Evolutionary conservation across 2,888 invertebrate genomes (phyloP).

Genomic region (Rhabditoides inermis): DNA sequence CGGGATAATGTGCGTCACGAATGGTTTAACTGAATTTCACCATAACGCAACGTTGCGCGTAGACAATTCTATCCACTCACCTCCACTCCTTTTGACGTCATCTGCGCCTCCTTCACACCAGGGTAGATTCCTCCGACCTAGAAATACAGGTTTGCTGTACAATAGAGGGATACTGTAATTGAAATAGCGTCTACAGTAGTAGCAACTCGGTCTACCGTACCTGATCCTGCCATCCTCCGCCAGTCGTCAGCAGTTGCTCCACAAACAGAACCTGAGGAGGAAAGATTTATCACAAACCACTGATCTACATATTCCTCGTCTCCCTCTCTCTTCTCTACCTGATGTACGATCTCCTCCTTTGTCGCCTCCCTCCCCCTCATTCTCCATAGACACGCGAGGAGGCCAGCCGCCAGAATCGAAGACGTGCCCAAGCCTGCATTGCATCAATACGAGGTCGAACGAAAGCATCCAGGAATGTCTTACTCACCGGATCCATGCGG

Average conservation of each 20-base stretch:
- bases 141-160: not conserved
- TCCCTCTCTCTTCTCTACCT: slow-evolving; percentile 39
- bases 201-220: not conserved
- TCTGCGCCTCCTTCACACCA: slow-evolving; percentile 52
- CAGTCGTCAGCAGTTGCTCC: slow-evolving; percentile 59
- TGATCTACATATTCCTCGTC: slow-evolving; percentile 6
- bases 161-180: too few species aligned
- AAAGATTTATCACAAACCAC: too few species aligned
- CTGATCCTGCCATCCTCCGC: slow-evolving; percentile 61
- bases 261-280: slow-evolving; percentile 57
- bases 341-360: slow-evolving; percentile 53
- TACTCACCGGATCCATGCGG: slow-evolving; percentile 41
- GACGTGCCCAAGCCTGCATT: slow-evolving; percentile 59
- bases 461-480: not conserved
- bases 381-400: slow-evolving; percentile 56
- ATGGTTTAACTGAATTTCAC: too few species aligned
- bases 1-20: too few species aligned
- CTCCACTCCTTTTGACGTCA: not conserved
- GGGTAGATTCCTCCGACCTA: slow-evolving; percentile 56
- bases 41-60: too few species aligned
- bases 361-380: slow-evolving; percentile 53
- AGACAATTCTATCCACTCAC: too few species aligned
- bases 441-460: not conserved
- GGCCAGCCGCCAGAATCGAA: slow-evolving; percentile 58
- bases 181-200: too few species aligned